These are phyloP conservation scores for Sesamia nonagrioides DNA, from an alignment of 1,140 invertebrate genomes.

Conservation along the genomic window DNA sequence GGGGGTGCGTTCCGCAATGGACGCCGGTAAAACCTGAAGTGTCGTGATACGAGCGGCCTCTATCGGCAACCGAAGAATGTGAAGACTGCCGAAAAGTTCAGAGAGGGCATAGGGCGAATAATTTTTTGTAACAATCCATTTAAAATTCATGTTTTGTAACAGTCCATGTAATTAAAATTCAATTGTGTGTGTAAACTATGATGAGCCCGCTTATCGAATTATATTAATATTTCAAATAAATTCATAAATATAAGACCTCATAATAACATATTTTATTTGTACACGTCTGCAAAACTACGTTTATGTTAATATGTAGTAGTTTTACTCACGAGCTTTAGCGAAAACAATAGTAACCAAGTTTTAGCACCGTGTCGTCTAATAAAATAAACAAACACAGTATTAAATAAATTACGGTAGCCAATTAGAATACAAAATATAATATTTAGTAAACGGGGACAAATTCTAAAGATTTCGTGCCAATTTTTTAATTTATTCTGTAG, in stretches of 20 bases:
- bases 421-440: too few species aligned
- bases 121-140: background rate
- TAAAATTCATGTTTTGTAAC: background rate
- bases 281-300: conserved; percentile 7
- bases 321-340: too few species aligned
- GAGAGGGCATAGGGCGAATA: conserved; percentile 57
- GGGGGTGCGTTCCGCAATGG: conserved; percentile 72
- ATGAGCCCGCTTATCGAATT: background rate
- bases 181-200: too few species aligned
- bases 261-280: background rate
- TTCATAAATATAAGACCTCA: too few species aligned
- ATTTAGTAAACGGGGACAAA: too few species aligned
- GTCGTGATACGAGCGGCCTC: conserved; percentile 78
- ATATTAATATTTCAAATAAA: background rate
- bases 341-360: too few species aligned
- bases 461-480: too few species aligned
- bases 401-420: too few species aligned
- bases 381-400: too few species aligned
- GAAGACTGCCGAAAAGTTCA: conserved; percentile 65
- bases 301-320: background rate
- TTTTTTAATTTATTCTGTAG: too few species aligned
- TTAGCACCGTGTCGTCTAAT: too few species aligned
- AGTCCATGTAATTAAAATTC: background rate
- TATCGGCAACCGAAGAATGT: conserved; percentile 74
- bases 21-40: conserved; percentile 80